A percentile compares a stretch with the other conserved stretches of the same genome.
Evolutionary conservation across 2,797 vertebrate species (phyloP).

Genomic region (Schizopygopsis malacanthus): DNA sequence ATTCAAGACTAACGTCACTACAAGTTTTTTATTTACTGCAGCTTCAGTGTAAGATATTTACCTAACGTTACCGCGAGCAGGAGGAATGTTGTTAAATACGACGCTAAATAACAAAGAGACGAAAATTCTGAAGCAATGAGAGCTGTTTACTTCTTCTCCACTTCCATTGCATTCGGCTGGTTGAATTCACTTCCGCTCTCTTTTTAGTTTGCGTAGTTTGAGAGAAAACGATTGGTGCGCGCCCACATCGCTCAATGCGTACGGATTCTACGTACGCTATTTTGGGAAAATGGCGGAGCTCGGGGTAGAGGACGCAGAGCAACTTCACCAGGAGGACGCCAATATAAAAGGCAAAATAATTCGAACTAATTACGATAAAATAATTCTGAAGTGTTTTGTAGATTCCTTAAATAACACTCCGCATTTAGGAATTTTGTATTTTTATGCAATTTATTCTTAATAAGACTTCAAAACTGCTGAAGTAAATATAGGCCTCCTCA

Average conservation of each 20-base stretch:
- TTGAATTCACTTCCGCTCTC: slow-evolving; percentile 32
- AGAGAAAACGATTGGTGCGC: slow-evolving; percentile 1
- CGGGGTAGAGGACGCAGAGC: slow-evolving; percentile 65
- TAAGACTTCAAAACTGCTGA: slow-evolving; percentile 69
- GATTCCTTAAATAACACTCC: neutral
- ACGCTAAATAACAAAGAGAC: neutral
- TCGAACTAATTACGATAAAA: neutral
- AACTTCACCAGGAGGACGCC: slow-evolving; percentile 81
- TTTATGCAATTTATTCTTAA: slow-evolving; percentile 26
- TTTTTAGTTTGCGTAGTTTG: slow-evolving; percentile 13
- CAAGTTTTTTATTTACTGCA: neutral
- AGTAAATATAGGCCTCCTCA: slow-evolving; percentile 76
- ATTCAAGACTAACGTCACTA: neutral
- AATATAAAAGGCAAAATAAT: slow-evolving; percentile 71
- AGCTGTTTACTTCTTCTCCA: neutral
- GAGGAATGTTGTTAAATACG: neutral
- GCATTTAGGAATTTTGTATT: neutral
- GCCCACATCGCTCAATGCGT: slow-evolving; percentile 5
- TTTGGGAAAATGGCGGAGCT: slow-evolving; percentile 78
- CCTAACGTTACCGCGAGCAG: neutral
- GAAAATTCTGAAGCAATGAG: neutral
- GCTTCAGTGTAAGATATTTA: neutral
- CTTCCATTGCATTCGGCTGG: neutral
- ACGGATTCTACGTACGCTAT: slow-evolving; percentile 60
- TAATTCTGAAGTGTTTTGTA: neutral